phyloP scores from a whole-genome alignment of 1,140 invertebrate genomes.

The Pseudomyrmex flavicornis region DNA sequence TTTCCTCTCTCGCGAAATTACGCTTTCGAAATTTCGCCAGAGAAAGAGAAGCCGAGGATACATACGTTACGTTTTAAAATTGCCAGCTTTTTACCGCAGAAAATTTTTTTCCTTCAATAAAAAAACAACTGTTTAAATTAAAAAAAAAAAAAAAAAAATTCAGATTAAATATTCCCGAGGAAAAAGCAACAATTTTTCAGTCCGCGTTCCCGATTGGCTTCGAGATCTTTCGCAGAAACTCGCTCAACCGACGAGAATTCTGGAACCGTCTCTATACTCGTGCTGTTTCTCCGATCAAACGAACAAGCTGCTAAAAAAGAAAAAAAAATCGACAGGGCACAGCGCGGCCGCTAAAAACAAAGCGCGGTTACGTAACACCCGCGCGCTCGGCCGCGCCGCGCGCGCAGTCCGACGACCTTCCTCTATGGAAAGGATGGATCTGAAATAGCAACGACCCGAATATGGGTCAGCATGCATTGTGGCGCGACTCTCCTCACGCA shows the following conservation, averaged over 20 bases:
- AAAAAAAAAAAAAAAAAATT: neutral
- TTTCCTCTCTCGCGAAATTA: neutral
- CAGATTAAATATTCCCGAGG: too few relatives aligned
- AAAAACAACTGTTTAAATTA: neutral
- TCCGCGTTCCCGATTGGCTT: too few relatives aligned
- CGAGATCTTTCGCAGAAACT: neutral
- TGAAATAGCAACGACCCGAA: conserved; percentile 86
- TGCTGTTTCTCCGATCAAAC: conserved; percentile 5
- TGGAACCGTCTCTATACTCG: neutral
- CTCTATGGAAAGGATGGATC: conserved; percentile 85
- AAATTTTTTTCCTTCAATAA: neutral
- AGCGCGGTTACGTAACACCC: conserved; percentile 78
- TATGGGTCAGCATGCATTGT: conserved; percentile 85
- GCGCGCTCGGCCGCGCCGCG: conserved; percentile 55
- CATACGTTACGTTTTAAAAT: neutral
- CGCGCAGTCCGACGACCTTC: conserved; percentile 82
- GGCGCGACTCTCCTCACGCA: conserved; percentile 82
- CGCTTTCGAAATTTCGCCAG: conserved; percentile 36
- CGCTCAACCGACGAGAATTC: neutral
- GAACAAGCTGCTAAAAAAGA: conserved; percentile 33
- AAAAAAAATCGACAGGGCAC: conserved; percentile 61
- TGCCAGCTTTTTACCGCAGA: neutral
- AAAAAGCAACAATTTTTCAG: too few relatives aligned
- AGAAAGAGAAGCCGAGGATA: too few relatives aligned
- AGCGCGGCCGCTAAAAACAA: conserved; percentile 77